phyloP scores from a whole-genome alignment of 1,140 invertebrate species.

The Bombus soroeensis region DNA sequence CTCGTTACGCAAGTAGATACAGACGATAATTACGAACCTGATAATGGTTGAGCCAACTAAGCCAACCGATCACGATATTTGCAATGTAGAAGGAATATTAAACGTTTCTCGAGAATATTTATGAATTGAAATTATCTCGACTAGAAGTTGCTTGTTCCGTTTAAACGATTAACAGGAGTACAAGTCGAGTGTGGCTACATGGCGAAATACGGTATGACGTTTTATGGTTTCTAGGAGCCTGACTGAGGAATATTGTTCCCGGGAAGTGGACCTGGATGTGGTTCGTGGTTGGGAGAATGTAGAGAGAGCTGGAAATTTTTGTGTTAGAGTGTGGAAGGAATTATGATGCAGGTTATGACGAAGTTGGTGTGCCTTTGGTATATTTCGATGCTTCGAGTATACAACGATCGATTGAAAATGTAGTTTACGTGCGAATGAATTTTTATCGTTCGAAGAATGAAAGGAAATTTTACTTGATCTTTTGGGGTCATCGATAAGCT shows the following conservation, averaged over 20 bases:
- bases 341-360: not conserved
- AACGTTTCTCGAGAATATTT: too few relatives aligned
- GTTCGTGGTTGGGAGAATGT: slow-evolving; percentile 3
- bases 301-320: not conserved
- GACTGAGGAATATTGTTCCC: not conserved
- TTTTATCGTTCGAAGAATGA: too few relatives aligned
- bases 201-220: not conserved
- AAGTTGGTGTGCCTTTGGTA: not conserved
- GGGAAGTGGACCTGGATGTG: not conserved
- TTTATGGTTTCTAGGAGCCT: slow-evolving; percentile 8
- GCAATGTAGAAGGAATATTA: not conserved
- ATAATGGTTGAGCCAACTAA: not conserved
- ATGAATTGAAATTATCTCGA: not conserved
- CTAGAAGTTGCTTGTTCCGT: not conserved
- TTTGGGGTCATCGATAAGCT: too few relatives aligned
- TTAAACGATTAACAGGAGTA: not conserved
- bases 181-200: not conserved
- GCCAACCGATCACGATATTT: not conserved
- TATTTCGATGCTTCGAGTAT: too few relatives aligned
- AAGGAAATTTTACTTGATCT: too few relatives aligned
- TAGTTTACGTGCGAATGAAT: too few relatives aligned
- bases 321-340: not conserved
- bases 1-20: not conserved
- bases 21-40: not conserved
- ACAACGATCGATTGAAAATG: too few relatives aligned